Evolutionary conservation across 2,888 invertebrate genomes (phyloP).

Genomic region (Xestia xanthographa): DNA sequence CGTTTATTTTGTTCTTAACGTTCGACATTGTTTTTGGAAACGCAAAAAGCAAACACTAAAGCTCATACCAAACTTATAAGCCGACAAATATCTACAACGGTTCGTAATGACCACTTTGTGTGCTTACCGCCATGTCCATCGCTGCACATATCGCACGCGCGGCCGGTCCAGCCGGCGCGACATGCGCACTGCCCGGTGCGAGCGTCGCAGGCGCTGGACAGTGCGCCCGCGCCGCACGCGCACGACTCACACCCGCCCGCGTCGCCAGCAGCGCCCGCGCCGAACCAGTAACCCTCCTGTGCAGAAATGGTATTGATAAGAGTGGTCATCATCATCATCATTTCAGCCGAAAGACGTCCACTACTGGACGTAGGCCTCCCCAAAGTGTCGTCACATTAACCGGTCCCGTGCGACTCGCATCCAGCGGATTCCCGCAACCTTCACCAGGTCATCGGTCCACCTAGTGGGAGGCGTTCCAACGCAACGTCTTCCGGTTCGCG

Average conservation of each 20-base stretch:
- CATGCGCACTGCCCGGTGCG: slow-evolving; percentile 94
- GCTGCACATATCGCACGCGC: slow-evolving; percentile 93
- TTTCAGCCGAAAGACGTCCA: too few relatives aligned
- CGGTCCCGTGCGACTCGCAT: too few relatives aligned
- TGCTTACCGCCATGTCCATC: slow-evolving; percentile 79
- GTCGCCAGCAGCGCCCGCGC: slow-evolving; percentile 80
- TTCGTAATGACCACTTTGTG: background rate
- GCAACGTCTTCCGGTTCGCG: too few relatives aligned
- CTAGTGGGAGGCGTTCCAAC: too few relatives aligned
- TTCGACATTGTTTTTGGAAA: background rate
- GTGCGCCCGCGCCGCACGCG: slow-evolving; percentile 94
- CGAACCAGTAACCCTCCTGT: slow-evolving; percentile 87
- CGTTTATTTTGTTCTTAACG: background rate
- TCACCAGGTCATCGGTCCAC: too few relatives aligned
- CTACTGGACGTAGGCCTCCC: too few relatives aligned
- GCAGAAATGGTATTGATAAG: background rate
- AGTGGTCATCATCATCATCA: too few relatives aligned
- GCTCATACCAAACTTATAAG: background rate
- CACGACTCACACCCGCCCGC: slow-evolving; percentile 93
- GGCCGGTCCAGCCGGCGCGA: slow-evolving; percentile 92
- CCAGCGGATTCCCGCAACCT: too few relatives aligned
- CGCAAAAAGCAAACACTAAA: background rate
- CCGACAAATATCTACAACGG: background rate
- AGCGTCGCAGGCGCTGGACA: slow-evolving; percentile 93
- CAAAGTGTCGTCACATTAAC: too few relatives aligned